Base-by-base conservation (phyloP, 2,113 vertebrate genomes). In the Percina caprodes region DNA sequence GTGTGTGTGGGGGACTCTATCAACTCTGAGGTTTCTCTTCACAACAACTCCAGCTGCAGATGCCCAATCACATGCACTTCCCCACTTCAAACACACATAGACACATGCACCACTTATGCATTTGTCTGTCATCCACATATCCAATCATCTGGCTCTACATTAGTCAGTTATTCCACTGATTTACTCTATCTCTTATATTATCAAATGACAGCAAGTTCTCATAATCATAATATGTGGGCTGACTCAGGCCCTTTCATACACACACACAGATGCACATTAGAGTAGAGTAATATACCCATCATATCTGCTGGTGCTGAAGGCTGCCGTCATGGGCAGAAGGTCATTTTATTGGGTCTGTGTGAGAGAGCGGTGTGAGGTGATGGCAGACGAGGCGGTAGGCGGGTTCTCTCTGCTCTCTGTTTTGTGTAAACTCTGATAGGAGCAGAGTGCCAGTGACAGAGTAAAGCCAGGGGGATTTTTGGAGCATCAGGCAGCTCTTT, bases 301-400 rank as follows among this genome's bases (percentile, higher is more conserved):
- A 76, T 90, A 93, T 93, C 91, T 85, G 82, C 75, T 68, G 67
- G 87, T 86, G 91, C 77, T 92, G 90, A 92, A 74, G 84, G 82
- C 87, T 87, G 77, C 91, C 92, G 93, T 92, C 92, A 92, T 52
- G 76, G 39, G 61, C 80, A 85, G 81, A 84, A 82, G 86, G 86
- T 90, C 84, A 83, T 90, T 87, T 88, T 80, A 79, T 74, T 62
- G 65, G 55, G 45, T 68, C 52, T 24, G 59, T 71, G 56, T 61
- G 71, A 78, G 74, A 73, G 71, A 51, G 81, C 54, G 6, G 45
- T 39, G 70, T 73, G 71, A 86, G 81, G 83, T 51, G 90, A 91
- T 89, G 84, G 88, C 89, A 90, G 88, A 86, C 39, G 69, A 68
- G 85, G 54, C 24, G 35, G 83, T 54, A 80, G 79, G 83, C 35